Percentiles rank a stretch among this genome's conserved stretches.
These are phyloP conservation scores for Dioctria linearis DNA, from an alignment of 2,888 invertebrate species.

Conservation along the genomic window DNA sequence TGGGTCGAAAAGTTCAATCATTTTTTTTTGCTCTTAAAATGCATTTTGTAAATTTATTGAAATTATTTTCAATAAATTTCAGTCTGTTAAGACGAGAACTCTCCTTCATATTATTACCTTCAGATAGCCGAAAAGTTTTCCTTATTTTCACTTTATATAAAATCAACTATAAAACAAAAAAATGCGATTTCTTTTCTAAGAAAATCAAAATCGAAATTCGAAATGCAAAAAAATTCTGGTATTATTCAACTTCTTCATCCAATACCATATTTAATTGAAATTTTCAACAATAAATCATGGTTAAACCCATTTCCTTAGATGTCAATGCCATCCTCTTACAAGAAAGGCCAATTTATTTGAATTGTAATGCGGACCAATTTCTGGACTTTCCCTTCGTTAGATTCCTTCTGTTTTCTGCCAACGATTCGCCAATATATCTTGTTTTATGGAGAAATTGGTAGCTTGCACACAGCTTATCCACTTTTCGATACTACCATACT, in stretches of 20 bases:
- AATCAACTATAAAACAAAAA: too few species aligned
- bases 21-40: too few species aligned
- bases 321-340: constrained; percentile 67
- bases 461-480: constrained; percentile 19
- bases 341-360: constrained; percentile 58
- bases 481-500: not conserved
- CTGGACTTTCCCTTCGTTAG: not conserved
- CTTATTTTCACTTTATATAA: too few species aligned
- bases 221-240: not conserved
- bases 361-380: constrained; percentile 40
- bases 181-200: too few species aligned
- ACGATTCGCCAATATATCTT: constrained; percentile 49
- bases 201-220: too few species aligned
- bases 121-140: too few species aligned
- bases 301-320: constrained; percentile 70
- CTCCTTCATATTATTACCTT: too few species aligned
- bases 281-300: constrained; percentile 58
- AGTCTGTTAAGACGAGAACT: too few species aligned
- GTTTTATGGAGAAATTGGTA: constrained; percentile 50
- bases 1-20: too few species aligned
- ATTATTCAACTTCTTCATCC: too few species aligned
- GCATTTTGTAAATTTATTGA: too few species aligned
- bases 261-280: constrained; percentile 17
- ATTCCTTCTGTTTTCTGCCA: constrained; percentile 45
- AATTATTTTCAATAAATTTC: too few species aligned